These are phyloP conservation scores for Zaprionus davidi DNA, from an alignment of 1,140 invertebrate species.

Conservation along the genomic window DNA sequence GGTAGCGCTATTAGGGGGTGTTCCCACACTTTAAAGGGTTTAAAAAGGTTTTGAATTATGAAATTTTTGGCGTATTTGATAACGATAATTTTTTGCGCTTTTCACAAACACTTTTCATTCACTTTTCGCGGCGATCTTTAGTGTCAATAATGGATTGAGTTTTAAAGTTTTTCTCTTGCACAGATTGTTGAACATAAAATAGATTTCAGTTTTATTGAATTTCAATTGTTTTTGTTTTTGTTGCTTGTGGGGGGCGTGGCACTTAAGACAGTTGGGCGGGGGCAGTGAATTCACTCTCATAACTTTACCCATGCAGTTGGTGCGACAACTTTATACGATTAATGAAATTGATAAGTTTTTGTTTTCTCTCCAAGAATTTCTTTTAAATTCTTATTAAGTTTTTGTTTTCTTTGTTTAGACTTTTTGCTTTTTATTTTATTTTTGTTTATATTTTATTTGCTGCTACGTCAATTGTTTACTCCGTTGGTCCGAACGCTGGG, in stretches of 20 bases:
- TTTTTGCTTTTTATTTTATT: constrained; percentile 22
- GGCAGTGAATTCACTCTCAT: constrained; percentile 77
- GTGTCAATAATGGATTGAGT: constrained; percentile 66
- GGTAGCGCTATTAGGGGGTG: not conserved
- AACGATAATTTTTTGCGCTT: not conserved
- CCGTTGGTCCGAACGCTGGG: constrained; percentile 45
- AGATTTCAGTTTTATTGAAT: constrained; percentile 76
- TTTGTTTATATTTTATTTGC: constrained; percentile 3
- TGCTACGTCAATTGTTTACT: constrained; percentile 61
- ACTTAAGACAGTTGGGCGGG: constrained; percentile 57
- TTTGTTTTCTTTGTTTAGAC: constrained; percentile 20
- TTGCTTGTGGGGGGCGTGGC: constrained; percentile 65
- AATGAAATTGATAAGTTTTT: constrained; percentile 8
- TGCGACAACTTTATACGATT: constrained; percentile 48
- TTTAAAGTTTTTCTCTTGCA: constrained; percentile 81
- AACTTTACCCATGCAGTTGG: constrained; percentile 81
- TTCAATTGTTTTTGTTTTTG: constrained; percentile 67
- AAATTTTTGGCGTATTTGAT: not conserved
- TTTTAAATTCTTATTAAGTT: constrained; percentile 25
- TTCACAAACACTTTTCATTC: constrained; percentile 41
- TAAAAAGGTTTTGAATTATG: no score
- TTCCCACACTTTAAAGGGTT: not conserved
- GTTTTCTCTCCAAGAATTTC: constrained; percentile 14
- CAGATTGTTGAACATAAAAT: constrained; percentile 83
- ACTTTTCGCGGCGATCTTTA: constrained; percentile 60